A percentile compares a stretch with the other conserved stretches of the same genome.
Evolutionary conservation across 2,888 invertebrate species (phyloP).

Genomic region (Leptinotarsa tumamoca): DNA sequence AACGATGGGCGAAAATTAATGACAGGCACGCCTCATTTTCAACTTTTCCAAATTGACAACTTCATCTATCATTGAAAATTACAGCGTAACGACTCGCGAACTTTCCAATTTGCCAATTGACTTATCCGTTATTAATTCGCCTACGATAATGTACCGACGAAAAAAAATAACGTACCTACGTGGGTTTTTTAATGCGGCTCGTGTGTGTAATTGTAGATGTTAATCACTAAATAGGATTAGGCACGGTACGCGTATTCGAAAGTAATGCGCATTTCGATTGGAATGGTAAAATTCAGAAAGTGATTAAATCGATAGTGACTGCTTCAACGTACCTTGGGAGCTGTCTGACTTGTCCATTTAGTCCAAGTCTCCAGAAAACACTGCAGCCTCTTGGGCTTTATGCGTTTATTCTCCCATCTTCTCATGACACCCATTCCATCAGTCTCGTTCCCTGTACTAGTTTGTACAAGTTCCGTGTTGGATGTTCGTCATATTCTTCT

Average conservation of each 20-base stretch:
- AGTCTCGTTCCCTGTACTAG: too few species aligned
- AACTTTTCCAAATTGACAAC: conserved; percentile 19
- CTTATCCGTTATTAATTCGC: conserved; percentile 25
- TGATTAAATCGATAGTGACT: neutral
- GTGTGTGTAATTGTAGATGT: conserved; percentile 25
- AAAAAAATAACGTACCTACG: neutral
- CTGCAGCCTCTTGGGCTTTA: too few species aligned
- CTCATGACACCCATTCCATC: too few species aligned
- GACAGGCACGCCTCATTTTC: conserved; percentile 4
- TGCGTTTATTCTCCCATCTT: too few species aligned
- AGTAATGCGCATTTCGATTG: conserved; percentile 16
- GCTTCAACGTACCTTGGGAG: neutral
- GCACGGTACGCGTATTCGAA: conserved; percentile 11
- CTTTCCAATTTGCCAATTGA: conserved; percentile 20
- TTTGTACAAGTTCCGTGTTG: too few species aligned
- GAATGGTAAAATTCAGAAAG: neutral
- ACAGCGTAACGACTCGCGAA: conserved; percentile 12
- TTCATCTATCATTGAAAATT: conserved; percentile 9
- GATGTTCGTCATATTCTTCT: too few species aligned
- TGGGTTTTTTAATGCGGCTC: conserved; percentile 21
- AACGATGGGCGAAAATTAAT: conserved; percentile 15
- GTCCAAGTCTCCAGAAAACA: too few species aligned
- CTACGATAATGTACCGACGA: neutral
- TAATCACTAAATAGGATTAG: conserved; percentile 20
- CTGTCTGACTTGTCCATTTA: too few species aligned